Evolutionary conservation across 2,113 vertebrate species (phyloP).

Genomic region (Struthidea cinerea): DNA sequence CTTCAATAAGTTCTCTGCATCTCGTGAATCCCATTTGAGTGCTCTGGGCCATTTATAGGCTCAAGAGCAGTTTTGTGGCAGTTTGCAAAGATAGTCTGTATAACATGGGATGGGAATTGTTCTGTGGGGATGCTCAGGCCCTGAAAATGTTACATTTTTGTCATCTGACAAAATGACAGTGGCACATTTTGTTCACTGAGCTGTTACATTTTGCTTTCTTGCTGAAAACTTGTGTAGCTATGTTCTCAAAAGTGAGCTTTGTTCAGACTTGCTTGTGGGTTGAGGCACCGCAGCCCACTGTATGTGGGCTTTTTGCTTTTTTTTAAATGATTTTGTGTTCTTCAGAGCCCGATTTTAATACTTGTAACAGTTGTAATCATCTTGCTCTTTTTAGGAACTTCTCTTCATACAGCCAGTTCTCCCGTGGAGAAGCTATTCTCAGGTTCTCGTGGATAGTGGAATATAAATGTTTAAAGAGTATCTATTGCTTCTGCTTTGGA

Average conservation of each 20-base stretch:
- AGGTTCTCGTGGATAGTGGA: background rate
- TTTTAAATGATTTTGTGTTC: accelerated
- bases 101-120: background rate
- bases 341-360: background rate
- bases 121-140: background rate
- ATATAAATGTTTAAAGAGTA: constrained; percentile 23
- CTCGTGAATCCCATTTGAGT: background rate
- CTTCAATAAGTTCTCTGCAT: background rate
- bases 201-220: background rate
- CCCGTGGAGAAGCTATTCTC: background rate
- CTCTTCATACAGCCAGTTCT: background rate
- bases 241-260: background rate
- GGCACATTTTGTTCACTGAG: background rate
- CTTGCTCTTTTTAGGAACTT: background rate
- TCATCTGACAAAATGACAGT: background rate
- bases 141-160: background rate
- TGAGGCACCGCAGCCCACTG: background rate
- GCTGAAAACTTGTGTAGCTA: background rate
- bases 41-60: background rate
- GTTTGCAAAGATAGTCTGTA: background rate
- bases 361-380: background rate
- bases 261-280: background rate
- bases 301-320: background rate
- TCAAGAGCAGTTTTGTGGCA: background rate
- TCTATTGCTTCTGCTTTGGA: background rate